These are phyloP conservation scores for Pyrocephalus nanus DNA, from an alignment of 2,797 vertebrate genomes.

Conservation along the genomic window DNA sequence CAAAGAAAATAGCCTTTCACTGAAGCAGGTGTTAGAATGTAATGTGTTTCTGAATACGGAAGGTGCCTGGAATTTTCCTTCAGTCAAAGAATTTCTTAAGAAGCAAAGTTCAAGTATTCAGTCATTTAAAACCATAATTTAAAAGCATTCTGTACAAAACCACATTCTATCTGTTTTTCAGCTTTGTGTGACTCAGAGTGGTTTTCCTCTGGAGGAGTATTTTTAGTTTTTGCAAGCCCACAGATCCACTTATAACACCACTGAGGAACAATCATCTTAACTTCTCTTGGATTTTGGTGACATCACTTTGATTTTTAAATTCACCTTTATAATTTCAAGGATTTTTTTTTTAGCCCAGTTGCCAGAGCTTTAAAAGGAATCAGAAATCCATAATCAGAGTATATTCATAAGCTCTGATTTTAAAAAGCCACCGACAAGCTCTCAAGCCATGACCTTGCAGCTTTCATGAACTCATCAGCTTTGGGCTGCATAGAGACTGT, in stretches of 20 bases:
- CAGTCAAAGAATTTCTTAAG: neutral
- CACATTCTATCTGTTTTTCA: neutral
- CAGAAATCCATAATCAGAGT: neutral
- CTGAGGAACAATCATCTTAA: neutral
- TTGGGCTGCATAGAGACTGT: neutral
- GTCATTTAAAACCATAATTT: conserved; percentile 12
- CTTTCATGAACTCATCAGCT: neutral
- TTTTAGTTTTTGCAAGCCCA: conserved; percentile 11
- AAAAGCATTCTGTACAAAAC: neutral
- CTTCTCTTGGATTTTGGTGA: neutral
- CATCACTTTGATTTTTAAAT: neutral
- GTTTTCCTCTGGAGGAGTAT: neutral
- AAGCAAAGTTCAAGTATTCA: conserved; percentile 6
- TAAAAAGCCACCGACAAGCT: neutral
- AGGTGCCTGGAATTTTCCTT: neutral
- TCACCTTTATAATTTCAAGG: neutral
- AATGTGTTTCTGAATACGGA: conserved; percentile 32
- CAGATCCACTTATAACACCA: neutral
- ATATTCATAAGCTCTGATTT: neutral
- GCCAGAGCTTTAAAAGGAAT: neutral
- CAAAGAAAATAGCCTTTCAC: conserved; percentile 41
- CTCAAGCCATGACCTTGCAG: neutral
- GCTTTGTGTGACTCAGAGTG: neutral
- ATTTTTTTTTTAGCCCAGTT: neutral
- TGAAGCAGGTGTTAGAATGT: neutral